Conservation (phyloP, 2,113 vertebrate species). For the Callopanchax toddi region DNA sequence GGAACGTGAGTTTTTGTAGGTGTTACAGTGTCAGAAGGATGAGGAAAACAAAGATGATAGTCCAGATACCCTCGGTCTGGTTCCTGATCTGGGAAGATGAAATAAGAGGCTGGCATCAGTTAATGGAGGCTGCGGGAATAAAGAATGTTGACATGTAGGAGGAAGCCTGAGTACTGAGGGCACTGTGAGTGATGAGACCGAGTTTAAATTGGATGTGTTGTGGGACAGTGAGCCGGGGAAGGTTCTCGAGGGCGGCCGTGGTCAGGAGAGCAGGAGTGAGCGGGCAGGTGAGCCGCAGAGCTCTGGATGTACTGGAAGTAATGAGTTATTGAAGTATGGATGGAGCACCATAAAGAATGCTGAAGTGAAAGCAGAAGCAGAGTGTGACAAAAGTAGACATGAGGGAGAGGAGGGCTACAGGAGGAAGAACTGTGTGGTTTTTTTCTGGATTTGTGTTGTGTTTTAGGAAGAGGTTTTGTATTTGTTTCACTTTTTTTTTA, state of each 20-base stretch:
- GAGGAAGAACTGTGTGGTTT: background rate
- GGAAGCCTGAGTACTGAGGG: constrained; percentile 9
- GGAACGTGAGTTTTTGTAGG: background rate
- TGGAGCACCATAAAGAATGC: constrained; percentile 6
- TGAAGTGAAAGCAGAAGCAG: background rate
- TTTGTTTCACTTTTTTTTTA: background rate
- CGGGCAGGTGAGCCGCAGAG: constrained; percentile 1
- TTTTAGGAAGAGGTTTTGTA: background rate
- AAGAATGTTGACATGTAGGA: constrained; percentile 6
- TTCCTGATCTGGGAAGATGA: background rate
- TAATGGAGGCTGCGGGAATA: background rate
- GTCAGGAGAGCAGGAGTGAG: constrained; percentile 14
- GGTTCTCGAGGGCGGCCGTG: constrained; percentile 25
- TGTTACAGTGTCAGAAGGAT: background rate
- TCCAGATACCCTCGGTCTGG: background rate
- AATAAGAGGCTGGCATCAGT: background rate
- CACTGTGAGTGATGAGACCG: constrained; percentile 20
- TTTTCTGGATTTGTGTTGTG: background rate
- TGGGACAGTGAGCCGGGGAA: background rate
- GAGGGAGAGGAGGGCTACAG: background rate
- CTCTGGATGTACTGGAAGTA: constrained; percentile 15
- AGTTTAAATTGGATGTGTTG: constrained; percentile 16
- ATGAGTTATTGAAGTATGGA: constrained; percentile 22
- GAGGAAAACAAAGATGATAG: background rate
- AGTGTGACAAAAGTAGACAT: constrained; percentile 3